Base-by-base conservation (phyloP, 1,140 invertebrate genomes). In the Drosophila baimaii region DNA sequence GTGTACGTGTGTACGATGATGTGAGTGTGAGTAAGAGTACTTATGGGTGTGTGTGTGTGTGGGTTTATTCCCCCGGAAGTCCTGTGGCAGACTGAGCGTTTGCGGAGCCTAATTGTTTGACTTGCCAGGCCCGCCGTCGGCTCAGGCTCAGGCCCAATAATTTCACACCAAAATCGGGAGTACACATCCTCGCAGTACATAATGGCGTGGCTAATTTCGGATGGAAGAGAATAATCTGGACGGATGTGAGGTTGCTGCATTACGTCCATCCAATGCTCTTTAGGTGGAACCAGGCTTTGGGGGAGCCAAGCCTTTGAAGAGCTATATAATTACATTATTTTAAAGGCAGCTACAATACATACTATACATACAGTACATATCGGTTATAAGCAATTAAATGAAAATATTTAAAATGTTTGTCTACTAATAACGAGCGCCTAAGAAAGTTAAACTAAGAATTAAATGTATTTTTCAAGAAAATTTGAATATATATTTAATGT, bases 71-170 rank as follows among this genome's bases (percentile, higher is more conserved):
- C 41, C 72, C 66, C 84, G 83, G 83, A 88, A 89, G 83, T 80
- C 79, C 66, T 70, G 75, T 64, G 69, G 49, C 55, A 62, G 63
- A 29, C 64, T 54, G 61, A 46, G 63, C 29, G 80, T 63, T 51
- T 80, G 81, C 57, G 56, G 47, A 49, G 66, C 61, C 70, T 80
- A 83, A 89, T 88, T 88, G 84, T 89, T 88, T 88, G 80, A 80
- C 77, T 74, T 80, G 63, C 47, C 41, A 44, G 51, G 46, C 64
- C 43, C 19, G 64, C 65, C 49, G n/a, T n/a, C n/a, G n/a, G n/a
- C n/a, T 37, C 79, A n/a, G 72, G 64, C 68, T 76, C 29, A 27
- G 33, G 41, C 29, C 49, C 63, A 52, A 58, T 59, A 77, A 31
- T 21, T 77, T 46, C 62, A 77, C 73, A 68, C 70, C 70, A 25